Percentiles rank a stretch among this genome's conserved stretches.
Evolutionary conservation across 2,797 vertebrate species (phyloP).

Genomic region (Lophius americanus): DNA sequence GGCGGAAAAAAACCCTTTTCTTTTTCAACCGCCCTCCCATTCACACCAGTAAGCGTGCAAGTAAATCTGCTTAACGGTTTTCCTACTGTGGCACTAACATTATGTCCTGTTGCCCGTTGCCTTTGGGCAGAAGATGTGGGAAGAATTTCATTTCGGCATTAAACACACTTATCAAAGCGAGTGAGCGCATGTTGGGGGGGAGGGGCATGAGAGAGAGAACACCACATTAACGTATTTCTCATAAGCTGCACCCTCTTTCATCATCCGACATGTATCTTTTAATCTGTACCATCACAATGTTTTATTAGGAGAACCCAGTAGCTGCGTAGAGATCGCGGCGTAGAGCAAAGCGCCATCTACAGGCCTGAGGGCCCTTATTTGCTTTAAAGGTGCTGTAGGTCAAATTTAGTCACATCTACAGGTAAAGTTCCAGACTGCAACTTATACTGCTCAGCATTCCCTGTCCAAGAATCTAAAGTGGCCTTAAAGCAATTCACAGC

Average conservation of each 20-base stretch:
- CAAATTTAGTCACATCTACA: no score
- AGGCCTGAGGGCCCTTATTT: no score
- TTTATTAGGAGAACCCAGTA: background rate
- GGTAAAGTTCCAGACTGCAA: no score
- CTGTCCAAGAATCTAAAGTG: no score
- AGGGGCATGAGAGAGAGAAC: conserved; percentile 2
- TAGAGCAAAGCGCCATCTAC: no score
- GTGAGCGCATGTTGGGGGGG: conserved; percentile 2
- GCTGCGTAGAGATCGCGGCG: no score
- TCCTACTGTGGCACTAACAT: conserved; percentile 75
- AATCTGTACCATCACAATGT: conserved; percentile 10
- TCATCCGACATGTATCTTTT: conserved; percentile 16
- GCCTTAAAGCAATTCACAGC: no score
- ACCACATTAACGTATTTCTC: conserved; percentile 42
- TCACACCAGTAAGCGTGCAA: conserved; percentile 65
- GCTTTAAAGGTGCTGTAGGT: no score
- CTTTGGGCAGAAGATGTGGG: conserved; percentile 71
- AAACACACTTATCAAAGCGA: conserved; percentile 73
- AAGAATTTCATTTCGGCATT: conserved; percentile 78
- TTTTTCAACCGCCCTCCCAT: conserved; percentile 9
- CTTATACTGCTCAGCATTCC: no score
- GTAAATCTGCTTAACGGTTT: conserved; percentile 81
- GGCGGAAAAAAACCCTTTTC: conserved; percentile 61
- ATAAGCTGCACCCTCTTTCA: conserved; percentile 33
- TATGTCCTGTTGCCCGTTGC: conserved; percentile 73